Evolutionary conservation across 2,113 vertebrate species (phyloP).

Genomic region (Megaptera novaeangliae): DNA sequence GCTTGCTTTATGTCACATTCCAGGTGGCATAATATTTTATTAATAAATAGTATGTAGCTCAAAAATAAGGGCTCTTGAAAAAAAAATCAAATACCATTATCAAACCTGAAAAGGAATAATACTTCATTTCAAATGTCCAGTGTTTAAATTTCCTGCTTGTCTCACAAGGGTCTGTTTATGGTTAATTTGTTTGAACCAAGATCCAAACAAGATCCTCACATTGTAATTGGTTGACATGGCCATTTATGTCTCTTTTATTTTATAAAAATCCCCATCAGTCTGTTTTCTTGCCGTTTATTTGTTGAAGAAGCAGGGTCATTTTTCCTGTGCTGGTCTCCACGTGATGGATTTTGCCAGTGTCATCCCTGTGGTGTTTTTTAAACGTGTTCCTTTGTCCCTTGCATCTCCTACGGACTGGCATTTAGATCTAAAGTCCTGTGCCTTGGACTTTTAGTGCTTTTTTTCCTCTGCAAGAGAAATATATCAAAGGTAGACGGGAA

Average conservation of each 20-base stretch:
- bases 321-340: rapidly evolving
- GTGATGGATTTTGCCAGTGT: neutral
- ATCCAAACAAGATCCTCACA: neutral
- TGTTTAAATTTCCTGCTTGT: neutral
- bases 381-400: neutral
- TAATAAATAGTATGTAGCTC: neutral
- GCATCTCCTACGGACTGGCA: neutral
- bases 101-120: neutral
- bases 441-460: neutral
- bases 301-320: neutral
- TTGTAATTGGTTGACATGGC: neutral
- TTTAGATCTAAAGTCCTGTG: neutral
- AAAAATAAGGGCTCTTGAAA: neutral
- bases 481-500: neutral
- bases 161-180: neutral
- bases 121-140: neutral
- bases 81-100: neutral
- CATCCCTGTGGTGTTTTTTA: neutral
- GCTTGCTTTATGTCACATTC: neutral
- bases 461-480: neutral
- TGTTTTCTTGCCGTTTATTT: neutral
- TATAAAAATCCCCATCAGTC: too few species aligned
- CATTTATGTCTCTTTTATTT: neutral
- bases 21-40: neutral
- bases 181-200: neutral